Base-by-base conservation (phyloP, 2,113 vertebrate genomes). In the Peromyscus maniculatus region DNA sequence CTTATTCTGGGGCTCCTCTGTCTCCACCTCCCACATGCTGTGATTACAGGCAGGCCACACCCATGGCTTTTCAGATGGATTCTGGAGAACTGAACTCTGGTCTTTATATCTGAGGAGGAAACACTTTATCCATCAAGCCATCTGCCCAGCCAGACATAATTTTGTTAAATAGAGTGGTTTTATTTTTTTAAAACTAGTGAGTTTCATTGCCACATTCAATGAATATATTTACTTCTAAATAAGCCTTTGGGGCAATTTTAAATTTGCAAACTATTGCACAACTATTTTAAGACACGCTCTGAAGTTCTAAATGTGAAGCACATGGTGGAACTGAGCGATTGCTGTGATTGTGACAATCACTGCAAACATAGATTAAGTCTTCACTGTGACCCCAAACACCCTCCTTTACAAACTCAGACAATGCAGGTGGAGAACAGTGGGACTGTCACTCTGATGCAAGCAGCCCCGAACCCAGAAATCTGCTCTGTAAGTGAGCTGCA, bases 261-360 rank as follows among this genome's bases (percentile, higher is more conserved):
- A 80, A 87, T 96, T 87, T 89, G 66, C 31, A 80, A 69, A 79
- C 87, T 87, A 15, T 67, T 36, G 46, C 64, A 67, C n/a, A 75
- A 57, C 87, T n/a, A 71, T 89, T 96, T 67, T 93, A 94, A 86
- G 43, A 94, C 80, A 22, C 66, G 64, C 86, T 95, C 71, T 59
- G 52, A 33, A 77, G 69, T 36, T 57, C 83, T 21, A 87, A 49
- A 69, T 87, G 64, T 52, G 43, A 52, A 69, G 43, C 9, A 11
- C 16, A 0, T 22, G 31, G 46, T 69, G 31, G 19, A 69, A 21
- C 64, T 15, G 10, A 52, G 13, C 4, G 31, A 66, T 91, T 87
- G 71, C 67, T 82, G 0, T 46, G 26, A 72, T 92, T 55, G 28
- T 43, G 87, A 26, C 22, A 19, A 52, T 82, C 55, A 64, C 12